phyloP scores from a whole-genome alignment of 2,888 invertebrate species.

The Clistopyga incitator region DNA sequence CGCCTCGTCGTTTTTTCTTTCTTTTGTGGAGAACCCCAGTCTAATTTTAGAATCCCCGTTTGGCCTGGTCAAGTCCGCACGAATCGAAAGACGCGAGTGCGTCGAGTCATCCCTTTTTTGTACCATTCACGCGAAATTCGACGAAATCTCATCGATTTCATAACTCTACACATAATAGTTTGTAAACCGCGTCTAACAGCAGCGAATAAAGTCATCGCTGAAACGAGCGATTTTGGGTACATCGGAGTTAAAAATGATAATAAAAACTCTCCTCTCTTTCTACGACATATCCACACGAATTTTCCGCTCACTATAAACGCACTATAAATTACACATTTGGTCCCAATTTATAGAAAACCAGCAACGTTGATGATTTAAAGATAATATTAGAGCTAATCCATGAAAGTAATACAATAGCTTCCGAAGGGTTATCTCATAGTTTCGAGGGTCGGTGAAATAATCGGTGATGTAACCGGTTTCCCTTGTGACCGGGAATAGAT shows the following conservation, averaged over 20 bases:
- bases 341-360: slow-evolving; percentile 2
- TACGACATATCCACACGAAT: too few relatives aligned
- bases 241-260: too few relatives aligned
- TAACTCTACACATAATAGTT: slow-evolving; percentile 2
- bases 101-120: slow-evolving; percentile 48
- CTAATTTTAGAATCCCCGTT: slow-evolving; percentile 68
- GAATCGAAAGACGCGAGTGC: slow-evolving; percentile 15
- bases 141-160: slow-evolving; percentile 16
- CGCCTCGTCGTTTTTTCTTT: slow-evolving; percentile 46
- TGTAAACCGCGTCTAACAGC: background rate
- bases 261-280: too few relatives aligned
- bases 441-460: slow-evolving; percentile 37
- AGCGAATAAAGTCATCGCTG: background rate
- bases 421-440: slow-evolving; percentile 41
- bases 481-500: slow-evolving; percentile 16
- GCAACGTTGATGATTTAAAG: slow-evolving; percentile 24
- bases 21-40: slow-evolving; percentile 51
- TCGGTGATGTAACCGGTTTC: slow-evolving; percentile 43
- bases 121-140: slow-evolving; percentile 17
- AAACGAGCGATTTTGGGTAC: background rate
- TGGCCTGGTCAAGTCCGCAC: slow-evolving; percentile 50
- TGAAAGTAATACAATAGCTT: background rate
- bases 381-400: background rate
- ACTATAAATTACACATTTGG: slow-evolving; percentile 27
- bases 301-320: too few relatives aligned